Base-by-base conservation (phyloP, 2,888 invertebrate genomes). In the Drosophila algonquin region DNA sequence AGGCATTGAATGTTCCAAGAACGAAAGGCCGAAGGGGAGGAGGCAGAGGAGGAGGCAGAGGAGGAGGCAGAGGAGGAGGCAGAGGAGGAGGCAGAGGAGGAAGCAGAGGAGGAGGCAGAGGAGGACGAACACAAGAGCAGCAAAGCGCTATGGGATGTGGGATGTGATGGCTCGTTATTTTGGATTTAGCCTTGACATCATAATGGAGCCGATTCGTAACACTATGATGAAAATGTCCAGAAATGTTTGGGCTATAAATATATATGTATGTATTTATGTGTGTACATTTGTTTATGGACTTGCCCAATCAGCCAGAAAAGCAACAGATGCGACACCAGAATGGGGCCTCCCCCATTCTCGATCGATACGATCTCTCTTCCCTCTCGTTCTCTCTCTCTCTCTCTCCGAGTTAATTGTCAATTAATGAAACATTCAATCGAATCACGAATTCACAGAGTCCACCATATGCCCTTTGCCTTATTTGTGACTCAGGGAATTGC, bases 171-270 rank as follows among this genome's bases (percentile, higher is more conserved):
- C 21, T 52, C 40, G 40, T n/a, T 7, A n/a, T n/a, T 40, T 40
- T 24, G 51, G 45, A 12, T 32, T 45, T 45, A 56, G 63, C 73
- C 73, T 70, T 72, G 70, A 52, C 70, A 47, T 9, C 45, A 47
- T 45, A 35, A 52, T 46, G 50, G 24, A 57, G 51, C 21, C 8
- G 9, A 40, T 54, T 40, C 35, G 21, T 14, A n/a, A 21, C 18
- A 54, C 24, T 44, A 63, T 62, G 55, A 63, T 70, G 72, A 72
- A 72, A 70, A 53, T 72, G 73, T 70, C 73, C 70, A 72, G 55
- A 70, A 8, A 16, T 48, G 18, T 32, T 30, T 40, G 12, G n/a
- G n/a, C 40, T 55, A 53, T 47, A 50, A 54, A 54, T 54, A 18
- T 14, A 53, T 40, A 35, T 18, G 35, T 18, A 18, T 18, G 18